Evolutionary conservation across 1,140 invertebrate species (phyloP), one percentile per base, ranked within the genome.

Genomic region (Drosophila arawakana): DNA sequence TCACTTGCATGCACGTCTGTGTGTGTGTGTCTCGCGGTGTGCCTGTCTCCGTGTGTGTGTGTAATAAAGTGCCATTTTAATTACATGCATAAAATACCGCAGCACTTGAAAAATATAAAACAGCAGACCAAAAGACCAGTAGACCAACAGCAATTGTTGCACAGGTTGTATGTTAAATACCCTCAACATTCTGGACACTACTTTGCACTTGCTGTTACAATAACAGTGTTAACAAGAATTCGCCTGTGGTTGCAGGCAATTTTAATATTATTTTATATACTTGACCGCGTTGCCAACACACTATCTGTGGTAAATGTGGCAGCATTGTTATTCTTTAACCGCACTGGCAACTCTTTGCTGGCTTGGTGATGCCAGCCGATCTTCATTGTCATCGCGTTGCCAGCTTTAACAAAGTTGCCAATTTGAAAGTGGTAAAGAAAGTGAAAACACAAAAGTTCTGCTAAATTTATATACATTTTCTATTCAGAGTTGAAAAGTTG

Each of bases 31-130:
- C 18, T 21, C 18, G 18, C 18, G 18, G n/a, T 65, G 52, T 46
- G 44, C 11, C 18, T 39, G 35, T 44, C 10, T 63, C 39, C 11
- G 43, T 54, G 21, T 60, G 43, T 68, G 62, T 52, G 37, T 59
- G 52, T 61, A 72, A 78, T 73, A 69, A 60, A 88, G 76, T 80
- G 73, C 47, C 65, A 43, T 65, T 80, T 88, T 86, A 88, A 88
- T 88, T 88, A 81, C 69, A 57, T 46, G 60, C 59, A 73, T 73
- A 82, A 79, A 76, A 59, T 62, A 73, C 43, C 15, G 61, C 73
- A 76, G 47, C 62, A 65, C 73, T 72, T 66, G 35, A 47, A 59
- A 72, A 72, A 50, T 44, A 49, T 41, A 30, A 43, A n/a, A 43
- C 11, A 67, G 25, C 25, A 30, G 25, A 30, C 25, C 25, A 30